These are phyloP conservation scores for Bos indicus DNA, from an alignment of 2,113 vertebrate genomes.

Conservation along the genomic window DNA sequence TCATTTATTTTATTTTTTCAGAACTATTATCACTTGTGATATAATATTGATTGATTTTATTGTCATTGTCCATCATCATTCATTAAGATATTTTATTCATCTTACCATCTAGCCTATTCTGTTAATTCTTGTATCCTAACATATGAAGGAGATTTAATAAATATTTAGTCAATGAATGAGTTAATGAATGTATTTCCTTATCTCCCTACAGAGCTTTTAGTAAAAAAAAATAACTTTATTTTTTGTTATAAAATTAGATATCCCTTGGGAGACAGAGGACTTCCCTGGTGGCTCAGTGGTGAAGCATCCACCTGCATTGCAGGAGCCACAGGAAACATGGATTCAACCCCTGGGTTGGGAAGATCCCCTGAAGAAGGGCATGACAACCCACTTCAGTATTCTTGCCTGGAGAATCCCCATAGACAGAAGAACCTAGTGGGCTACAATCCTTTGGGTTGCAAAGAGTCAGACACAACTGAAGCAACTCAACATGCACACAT, in stretches of 20 bases:
- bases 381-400: not conserved
- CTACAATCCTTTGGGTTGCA: not conserved
- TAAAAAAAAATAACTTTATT: not conserved
- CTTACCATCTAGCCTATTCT: not conserved
- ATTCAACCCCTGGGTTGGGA: not conserved
- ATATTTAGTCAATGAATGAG: not conserved
- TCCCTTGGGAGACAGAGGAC: not conserved
- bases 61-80: not conserved
- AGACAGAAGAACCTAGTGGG: not conserved
- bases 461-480: not conserved
- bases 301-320: not conserved
- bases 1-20: not conserved
- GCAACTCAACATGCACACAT: not conserved
- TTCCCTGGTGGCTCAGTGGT: not conserved
- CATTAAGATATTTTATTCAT: not conserved
- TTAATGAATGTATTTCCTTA: not conserved
- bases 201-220: not conserved
- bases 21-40: not conserved
- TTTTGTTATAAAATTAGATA: not conserved
- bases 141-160: not conserved
- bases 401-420: not conserved
- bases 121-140: not conserved
- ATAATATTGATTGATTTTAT: not conserved
- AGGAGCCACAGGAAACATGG: not conserved
- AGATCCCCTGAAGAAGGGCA: too few species aligned